Base-by-base conservation (phyloP, 2,113 vertebrate genomes). In the Corythoichthys haematopterus region DNA sequence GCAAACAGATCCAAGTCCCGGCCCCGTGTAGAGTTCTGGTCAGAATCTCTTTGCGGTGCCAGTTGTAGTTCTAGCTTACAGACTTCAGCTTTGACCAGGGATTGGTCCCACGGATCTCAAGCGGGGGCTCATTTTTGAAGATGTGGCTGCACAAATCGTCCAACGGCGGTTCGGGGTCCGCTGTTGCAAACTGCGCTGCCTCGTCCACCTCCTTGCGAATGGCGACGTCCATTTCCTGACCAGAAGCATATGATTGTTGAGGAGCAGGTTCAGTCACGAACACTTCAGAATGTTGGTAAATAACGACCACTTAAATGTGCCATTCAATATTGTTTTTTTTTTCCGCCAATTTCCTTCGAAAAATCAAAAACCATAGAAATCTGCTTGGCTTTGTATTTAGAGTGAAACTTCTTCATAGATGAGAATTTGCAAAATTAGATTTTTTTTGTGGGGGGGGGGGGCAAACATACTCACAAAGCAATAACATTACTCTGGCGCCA, bases 181-280 rank as follows among this genome's bases (percentile, higher is more conserved):
- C 96, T 7, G 92, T 97, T 16, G 96, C 95, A 48, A 95, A 98
- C 88, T 94, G 96, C 64, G 95, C 91, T 0, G 94, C 96, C 10
- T 98, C 95, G 68, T 98, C 96, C 0, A 98, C 95, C 87, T 96
- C 92, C 78, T 97, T 97, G 14, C 94, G 91, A 74, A 98, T 95
- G 46, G 91, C 92, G 2, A 94, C 83, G 72, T 99, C 97, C 0
- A 98, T 96, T 80, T 94, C 95, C 97, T 99, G 68, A 1, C 3
- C 9, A 55, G 52, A 33, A 55, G 9, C 10, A 55, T 55, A 55
- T 15, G 55, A 28, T 28, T 28, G 20, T 28, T 28, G 20, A 28
- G 20, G 20, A 28, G 20, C 20, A 28, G 20, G 20, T 28, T 28
- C 20, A 28, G 20, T 28, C 20, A 28, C 20, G 20, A 28, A 28